Evolutionary conservation across 2,888 invertebrate species (phyloP).

Genomic region (Coenonympha arcania): DNA sequence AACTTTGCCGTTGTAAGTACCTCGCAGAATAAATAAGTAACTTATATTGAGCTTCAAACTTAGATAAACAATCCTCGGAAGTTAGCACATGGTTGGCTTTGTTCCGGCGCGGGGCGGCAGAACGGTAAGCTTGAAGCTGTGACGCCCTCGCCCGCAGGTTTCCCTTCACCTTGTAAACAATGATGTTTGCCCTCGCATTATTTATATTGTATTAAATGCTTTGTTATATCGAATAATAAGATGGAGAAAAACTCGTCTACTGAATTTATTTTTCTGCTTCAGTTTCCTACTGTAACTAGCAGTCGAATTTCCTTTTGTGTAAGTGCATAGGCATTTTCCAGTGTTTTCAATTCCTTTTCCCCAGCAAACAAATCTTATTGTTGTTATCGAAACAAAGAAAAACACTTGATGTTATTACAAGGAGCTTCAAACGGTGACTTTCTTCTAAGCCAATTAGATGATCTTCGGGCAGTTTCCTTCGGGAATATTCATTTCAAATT

Average conservation of each 20-base stretch:
- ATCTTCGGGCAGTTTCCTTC: not conserved
- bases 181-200: slow-evolving; percentile 1
- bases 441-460: not conserved
- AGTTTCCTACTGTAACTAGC: not conserved
- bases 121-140: too few relatives aligned
- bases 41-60: not conserved
- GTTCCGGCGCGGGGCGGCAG: not conserved
- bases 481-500: not conserved
- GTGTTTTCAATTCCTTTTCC: slow-evolving; percentile 3
- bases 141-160: not conserved
- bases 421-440: slow-evolving; percentile 1
- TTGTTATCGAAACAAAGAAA: slow-evolving; percentile 9
- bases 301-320: not conserved
- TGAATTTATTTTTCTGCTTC: not conserved
- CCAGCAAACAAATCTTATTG: slow-evolving; percentile 7
- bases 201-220: slow-evolving; percentile 12
- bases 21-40: too few relatives aligned
- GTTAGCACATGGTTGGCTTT: slow-evolving; percentile 15
- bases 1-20: not conserved
- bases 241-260: not conserved
- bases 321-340: not conserved
- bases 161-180: slow-evolving; percentile 17
- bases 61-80: slow-evolving; percentile 14
- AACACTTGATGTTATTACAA: slow-evolving; percentile 9
- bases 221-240: slow-evolving; percentile 21